Evolutionary conservation across 2,888 invertebrate species (phyloP).

Genomic region (Corythucha ciliata): DNA sequence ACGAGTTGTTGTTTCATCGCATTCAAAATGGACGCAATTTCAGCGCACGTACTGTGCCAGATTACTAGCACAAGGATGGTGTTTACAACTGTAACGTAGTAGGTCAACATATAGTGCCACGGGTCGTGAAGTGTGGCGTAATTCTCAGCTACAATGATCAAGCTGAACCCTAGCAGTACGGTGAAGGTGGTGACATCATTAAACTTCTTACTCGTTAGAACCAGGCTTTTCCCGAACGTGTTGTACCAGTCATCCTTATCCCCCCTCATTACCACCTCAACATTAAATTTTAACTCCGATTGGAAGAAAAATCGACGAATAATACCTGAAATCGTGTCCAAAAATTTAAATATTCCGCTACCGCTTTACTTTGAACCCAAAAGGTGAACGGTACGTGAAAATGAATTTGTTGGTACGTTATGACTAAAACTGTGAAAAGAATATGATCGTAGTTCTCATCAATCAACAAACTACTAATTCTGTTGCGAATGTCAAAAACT

Average conservation of each 20-base stretch:
- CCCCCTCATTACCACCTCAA: too few species aligned
- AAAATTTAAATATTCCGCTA: constrained; percentile 21
- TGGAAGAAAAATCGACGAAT: too few species aligned
- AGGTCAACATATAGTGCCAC: constrained; percentile 21
- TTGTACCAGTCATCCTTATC: too few species aligned
- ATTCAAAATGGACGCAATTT: constrained; percentile 15
- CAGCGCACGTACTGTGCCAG: constrained; percentile 24
- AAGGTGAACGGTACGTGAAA: constrained; percentile 26
- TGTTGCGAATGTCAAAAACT: constrained; percentile 17
- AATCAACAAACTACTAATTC: constrained; percentile 17
- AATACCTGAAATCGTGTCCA: constrained; percentile 27
- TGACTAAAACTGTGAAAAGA: constrained; percentile 25
- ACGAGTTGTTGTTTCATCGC: constrained; percentile 4
- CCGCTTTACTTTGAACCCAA: constrained; percentile 19
- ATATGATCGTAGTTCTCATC: constrained; percentile 26
- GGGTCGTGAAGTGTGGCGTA: constrained; percentile 25
- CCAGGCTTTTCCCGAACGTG: too few species aligned
- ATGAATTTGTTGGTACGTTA: constrained; percentile 26
- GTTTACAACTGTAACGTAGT: constrained; percentile 22
- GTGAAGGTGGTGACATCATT: too few species aligned
- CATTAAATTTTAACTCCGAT: too few species aligned
- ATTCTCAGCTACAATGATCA: constrained; percentile 19
- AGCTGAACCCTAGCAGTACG: constrained; percentile 9
- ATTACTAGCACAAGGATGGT: constrained; percentile 11
- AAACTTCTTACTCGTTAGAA: too few species aligned